Base-by-base conservation (phyloP, 2,113 vertebrate genomes). In the Oplegnathus fasciatus region DNA sequence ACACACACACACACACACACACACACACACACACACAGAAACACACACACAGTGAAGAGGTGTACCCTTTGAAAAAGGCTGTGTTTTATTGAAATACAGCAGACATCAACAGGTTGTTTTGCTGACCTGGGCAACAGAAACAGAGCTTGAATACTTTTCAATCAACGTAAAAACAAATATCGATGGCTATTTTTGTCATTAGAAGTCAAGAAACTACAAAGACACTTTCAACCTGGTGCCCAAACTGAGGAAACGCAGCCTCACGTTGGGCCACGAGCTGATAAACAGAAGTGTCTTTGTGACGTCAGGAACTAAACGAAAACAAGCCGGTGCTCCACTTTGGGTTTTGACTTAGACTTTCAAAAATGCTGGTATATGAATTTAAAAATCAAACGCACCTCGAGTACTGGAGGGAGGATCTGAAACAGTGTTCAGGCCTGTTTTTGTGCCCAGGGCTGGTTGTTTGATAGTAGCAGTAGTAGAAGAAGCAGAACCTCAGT, bases 41-140 rank as follows among this genome's bases (percentile, higher is more conserved):
- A 71, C n/a, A 77, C 79, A 86, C 30, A 88, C 66, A 80, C 15
- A 85, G 44, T 67, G 62, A 82, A n/a, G 52, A 73, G 55, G 34
- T 75, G 81, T 82, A 89, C 84, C 91, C 85, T 91, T 91, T 94
- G 90, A 88, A 92, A 93, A 94, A 94, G 93, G 94, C 92, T 96
- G 95, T 96, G 89, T 96, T 98, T 97, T 98, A 98, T 97, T 98
- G 96, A 96, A 95, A 97, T 97, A 97, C 95, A 97, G 97, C 96
- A 97, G 96, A 97, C 96, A 96, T 95, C 96, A 96, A 97, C 96
- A 95, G 95, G 96, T 96, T 92, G 91, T 90, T 91, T 92, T 85
- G 91, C 86, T 77, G 91, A 73, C 78, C 91, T 66, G 86, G 82
- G 87, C 62, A 0, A 82, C 91, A 91, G 70, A 91, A 92, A 92